A percentile compares a stretch with the other conserved stretches of the same genome.
These are phyloP conservation scores for Microcebus tavaratra DNA, from an alignment of 2,113 vertebrate genomes.

Conservation along the genomic window DNA sequence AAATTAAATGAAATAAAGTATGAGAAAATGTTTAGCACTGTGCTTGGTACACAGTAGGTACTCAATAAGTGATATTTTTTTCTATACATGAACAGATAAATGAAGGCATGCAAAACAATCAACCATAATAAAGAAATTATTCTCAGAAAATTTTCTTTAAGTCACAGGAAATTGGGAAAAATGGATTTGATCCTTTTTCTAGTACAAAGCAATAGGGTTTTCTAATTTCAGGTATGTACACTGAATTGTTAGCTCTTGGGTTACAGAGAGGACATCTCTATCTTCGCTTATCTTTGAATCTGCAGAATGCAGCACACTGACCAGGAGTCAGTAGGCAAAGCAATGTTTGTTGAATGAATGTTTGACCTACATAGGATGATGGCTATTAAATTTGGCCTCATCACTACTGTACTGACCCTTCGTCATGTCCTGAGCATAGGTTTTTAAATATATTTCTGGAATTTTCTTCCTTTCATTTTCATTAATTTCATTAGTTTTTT, in stretches of 20 bases:
- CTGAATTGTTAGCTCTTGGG: background rate
- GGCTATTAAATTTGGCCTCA: background rate
- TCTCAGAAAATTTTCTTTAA: background rate
- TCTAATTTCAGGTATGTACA: background rate
- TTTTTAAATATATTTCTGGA: background rate
- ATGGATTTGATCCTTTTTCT: background rate
- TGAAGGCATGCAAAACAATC: background rate
- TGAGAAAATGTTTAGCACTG: background rate
- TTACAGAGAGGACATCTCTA: background rate
- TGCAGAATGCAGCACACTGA: too few relatives aligned
- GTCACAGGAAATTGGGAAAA: background rate
- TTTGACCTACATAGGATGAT: background rate
- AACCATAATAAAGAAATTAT: background rate
- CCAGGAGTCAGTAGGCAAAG: background rate
- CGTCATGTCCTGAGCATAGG: background rate
- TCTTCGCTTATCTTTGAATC: background rate
- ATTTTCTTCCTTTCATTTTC: constrained; percentile 1
- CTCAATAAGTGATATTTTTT: background rate
- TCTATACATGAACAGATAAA: background rate
- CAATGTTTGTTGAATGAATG: background rate
- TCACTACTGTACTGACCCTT: background rate
- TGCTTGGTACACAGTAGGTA: background rate
- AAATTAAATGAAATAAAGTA: background rate
- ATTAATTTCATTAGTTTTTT: background rate
- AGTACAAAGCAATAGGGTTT: background rate